Evolutionary conservation across 2,113 vertebrate genomes (phyloP).

Genomic region (Gobio gobio): DNA sequence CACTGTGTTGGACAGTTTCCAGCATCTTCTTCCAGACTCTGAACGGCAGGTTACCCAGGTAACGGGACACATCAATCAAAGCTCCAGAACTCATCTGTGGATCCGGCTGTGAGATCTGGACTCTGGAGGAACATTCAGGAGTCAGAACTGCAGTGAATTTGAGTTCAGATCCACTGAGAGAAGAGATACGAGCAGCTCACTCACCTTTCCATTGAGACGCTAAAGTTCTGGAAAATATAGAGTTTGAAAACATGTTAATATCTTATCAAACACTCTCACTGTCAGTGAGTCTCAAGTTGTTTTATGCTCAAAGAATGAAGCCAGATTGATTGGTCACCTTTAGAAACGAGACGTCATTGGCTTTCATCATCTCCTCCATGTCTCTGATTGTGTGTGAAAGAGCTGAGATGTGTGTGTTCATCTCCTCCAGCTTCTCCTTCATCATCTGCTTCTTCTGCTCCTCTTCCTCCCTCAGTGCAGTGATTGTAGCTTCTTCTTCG

Average conservation of each 20-base stretch:
- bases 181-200: not conserved
- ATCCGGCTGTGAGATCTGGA: not conserved
- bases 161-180: constrained; percentile 5
- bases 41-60: not conserved
- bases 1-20: no score
- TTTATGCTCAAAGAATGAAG: not conserved
- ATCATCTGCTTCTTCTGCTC: no score
- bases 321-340: not conserved
- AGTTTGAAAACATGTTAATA: not conserved
- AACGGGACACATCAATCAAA: not conserved
- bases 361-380: constrained; percentile 4
- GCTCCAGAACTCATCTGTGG: constrained; percentile 17
- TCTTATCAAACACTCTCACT: not conserved
- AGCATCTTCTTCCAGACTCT: no score
- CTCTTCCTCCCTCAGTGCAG: no score
- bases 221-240: not conserved
- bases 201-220: not conserved
- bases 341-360: not conserved
- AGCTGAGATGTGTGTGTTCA: not conserved
- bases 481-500: no score
- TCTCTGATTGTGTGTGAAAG: constrained; percentile 2
- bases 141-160: not conserved
- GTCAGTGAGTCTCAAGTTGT: no score
- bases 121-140: constrained; percentile 2
- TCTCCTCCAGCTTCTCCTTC: no score